Percentiles rank a stretch among this genome's conserved stretches.
Conservation (phyloP, 53 echinoderm and acorn worm species). For the Astropecten irregularis region DNA sequence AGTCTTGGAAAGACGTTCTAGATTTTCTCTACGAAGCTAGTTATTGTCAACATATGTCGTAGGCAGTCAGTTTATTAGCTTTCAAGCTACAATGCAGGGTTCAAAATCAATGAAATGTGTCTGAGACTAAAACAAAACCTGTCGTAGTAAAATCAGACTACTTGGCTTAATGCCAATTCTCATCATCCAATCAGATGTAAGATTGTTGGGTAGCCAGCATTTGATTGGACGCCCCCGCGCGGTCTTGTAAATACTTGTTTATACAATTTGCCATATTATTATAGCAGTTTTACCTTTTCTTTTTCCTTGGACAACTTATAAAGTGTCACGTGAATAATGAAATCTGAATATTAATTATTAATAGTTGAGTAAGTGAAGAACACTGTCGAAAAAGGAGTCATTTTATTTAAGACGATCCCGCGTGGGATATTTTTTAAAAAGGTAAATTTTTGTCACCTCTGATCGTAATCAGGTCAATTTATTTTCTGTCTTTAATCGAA, state of each 20-base stretch:
- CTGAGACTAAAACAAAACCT: too few relatives aligned
- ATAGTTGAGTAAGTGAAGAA: background rate
- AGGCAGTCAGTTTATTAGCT: too few relatives aligned
- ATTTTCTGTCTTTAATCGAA: constrained; percentile 22
- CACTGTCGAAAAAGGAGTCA: background rate
- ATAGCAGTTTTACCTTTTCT: background rate
- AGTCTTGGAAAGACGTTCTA: too few relatives aligned
- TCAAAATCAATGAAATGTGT: too few relatives aligned
- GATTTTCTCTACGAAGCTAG: too few relatives aligned
- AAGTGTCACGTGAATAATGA: constrained; percentile 16
- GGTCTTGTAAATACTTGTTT: constrained; percentile 36
- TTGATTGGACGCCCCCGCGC: too few relatives aligned
- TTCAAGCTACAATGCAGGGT: too few relatives aligned
- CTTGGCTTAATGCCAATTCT: too few relatives aligned
- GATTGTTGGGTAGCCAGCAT: too few relatives aligned
- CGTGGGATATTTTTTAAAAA: background rate
- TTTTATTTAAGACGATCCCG: constrained; percentile 7
- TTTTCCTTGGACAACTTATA: constrained; percentile 11
- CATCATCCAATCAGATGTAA: too few relatives aligned
- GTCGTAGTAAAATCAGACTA: too few relatives aligned
- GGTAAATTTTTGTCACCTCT: background rate
- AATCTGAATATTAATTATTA: constrained; percentile 14
- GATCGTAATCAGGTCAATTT: background rate
- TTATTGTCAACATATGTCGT: too few relatives aligned
- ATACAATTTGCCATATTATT: constrained; percentile 40